Base-by-base conservation (phyloP, 2,113 vertebrate genomes). In the Lagenorhynchus albirostris region DNA sequence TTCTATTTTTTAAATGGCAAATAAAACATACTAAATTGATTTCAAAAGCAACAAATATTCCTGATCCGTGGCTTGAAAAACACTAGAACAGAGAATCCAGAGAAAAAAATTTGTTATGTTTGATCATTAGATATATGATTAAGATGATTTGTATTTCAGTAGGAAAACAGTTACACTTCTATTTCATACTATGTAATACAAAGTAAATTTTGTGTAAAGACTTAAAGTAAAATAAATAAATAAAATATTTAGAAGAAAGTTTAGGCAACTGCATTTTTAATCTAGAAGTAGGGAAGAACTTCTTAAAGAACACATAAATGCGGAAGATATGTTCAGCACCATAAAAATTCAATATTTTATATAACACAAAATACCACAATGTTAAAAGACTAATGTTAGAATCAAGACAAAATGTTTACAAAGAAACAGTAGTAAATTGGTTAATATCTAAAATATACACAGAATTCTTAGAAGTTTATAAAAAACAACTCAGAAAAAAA, bases 101-200 rank as follows among this genome's bases (percentile, higher is more conserved):
- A 95, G 33, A n/a, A 74, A 81, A 87, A 83, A 29, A 53, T 33
- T 84, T 47, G 83, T 60, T 44, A 84, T 36, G 81, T 88, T 73
- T 88, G 36, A 94, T 88, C 80, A 70, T 36, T 95, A 86, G 87
- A 77, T 63, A 53, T 95, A 53, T 93, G 65, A 68, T 50, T 62
- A 74, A 68, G 8, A 58, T 26, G 23, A 8, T 93, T 80, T 7
- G 44, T 88, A 76, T 91, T 53, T 93, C 53, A 60, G 4, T 50
- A 79, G 38, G n/a, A 86, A 95, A 84, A 44, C 31, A 62, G 33
- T 9, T 85, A 85, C 65, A 23, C 33, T 31, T 83, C 5, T 71
- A 5, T 71, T 68, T 95, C 18, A 47, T 92, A 23, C 13, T 63
- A 4, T 79, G 2, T 70, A 38, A 8, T 76, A 26, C 23, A 36